Evolutionary conservation across 2,797 vertebrate genomes (phyloP).

Genomic region (Myotis findleyi): DNA sequence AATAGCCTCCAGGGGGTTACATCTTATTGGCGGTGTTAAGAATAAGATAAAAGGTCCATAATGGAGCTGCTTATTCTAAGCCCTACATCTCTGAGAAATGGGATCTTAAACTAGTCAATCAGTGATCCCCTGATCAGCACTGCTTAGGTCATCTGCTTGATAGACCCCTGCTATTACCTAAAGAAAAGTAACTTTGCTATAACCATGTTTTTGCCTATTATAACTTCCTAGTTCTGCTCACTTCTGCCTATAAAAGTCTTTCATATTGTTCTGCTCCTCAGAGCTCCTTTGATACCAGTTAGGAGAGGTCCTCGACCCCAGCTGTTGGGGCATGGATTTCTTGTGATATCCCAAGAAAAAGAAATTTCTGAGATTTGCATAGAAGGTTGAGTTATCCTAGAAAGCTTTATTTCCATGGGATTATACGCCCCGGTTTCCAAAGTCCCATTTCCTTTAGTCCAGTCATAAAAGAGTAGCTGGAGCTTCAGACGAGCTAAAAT

Average conservation of each 20-base stretch:
- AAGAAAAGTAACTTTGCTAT: background rate
- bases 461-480: background rate
- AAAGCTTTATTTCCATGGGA: background rate
- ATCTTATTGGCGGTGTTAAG: background rate
- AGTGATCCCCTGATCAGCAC: background rate
- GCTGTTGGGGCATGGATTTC: background rate
- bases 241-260: background rate
- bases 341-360: background rate
- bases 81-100: background rate
- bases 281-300: background rate
- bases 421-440: background rate
- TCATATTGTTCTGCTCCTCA: background rate
- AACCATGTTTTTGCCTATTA: background rate
- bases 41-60: background rate
- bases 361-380: background rate
- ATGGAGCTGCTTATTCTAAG: background rate
- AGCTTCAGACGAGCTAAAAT: background rate
- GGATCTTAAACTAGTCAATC: background rate
- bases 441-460: background rate
- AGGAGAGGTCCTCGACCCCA: background rate
- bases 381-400: background rate
- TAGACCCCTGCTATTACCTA: background rate
- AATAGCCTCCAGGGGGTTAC: background rate
- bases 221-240: background rate
- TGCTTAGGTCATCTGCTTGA: background rate